Evolutionary conservation across 2,888 invertebrate species (phyloP), one percentile per base, ranked within the genome.

Genomic region (Athripsodes cinereus): DNA sequence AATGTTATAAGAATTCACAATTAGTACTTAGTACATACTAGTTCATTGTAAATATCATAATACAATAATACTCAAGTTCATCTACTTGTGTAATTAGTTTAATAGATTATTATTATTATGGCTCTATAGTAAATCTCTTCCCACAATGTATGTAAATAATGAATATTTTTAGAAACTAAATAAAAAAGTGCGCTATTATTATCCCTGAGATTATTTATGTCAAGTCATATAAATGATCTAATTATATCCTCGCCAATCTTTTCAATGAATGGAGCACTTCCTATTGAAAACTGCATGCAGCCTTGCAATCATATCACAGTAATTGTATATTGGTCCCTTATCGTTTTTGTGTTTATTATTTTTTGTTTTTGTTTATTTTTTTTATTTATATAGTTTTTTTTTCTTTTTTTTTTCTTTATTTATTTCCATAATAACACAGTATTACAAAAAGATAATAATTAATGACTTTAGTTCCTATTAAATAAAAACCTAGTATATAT

Each of bases 351-450:
- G 3, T n/a, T 67, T 62, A 67, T 64, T 65, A 67, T 62, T 67
- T 65, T 65, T 67, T 65, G 66, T 66, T 69, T 69, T 66, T 68
- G 66, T 67, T 68, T 71, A 66, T 67, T 68, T 71, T 69, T 70
- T 69, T 69, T 69, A 70, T 71, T 70, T 69, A 67, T 69, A 67
- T 68, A 68, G 68, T 70, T 68, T 71, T 69, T 70, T 71, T 66
- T 65, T 66, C 65, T 67, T 66, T 65, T 69, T 69, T 68, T 72
- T 75, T 75, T 74, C 71, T 70, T 74, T 75, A 75, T 78, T 79
- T 79, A 75, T 78, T 79, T 79, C 79, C 73, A 26, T 26, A 26
- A 26, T 73, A 66, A 66, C 75, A 76, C 76, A 48, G 60, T 47
- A 52, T 55, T 55, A 61, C 34, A 58, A 57, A 61, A 57, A 57